A percentile compares a stretch with the other conserved stretches of the same genome.
Conservation (phyloP, 2,888 invertebrate genomes). For the Sisyra nigra region DNA sequence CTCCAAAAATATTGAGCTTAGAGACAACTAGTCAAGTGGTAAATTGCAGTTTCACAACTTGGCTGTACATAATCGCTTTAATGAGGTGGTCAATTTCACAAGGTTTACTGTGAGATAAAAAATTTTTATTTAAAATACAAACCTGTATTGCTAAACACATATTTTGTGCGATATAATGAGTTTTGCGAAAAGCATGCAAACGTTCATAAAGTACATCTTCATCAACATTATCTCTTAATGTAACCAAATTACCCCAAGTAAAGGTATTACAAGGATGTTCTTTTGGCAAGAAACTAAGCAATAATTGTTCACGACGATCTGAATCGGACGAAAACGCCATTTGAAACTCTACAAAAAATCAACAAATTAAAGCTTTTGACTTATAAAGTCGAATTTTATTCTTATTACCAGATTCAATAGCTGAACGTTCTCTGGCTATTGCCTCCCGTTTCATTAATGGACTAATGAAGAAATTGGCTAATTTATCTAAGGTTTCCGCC, state of each 20-base stretch:
- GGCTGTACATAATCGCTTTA: no score
- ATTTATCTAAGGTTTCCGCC: slow-evolving; percentile 60
- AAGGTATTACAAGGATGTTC: slow-evolving; percentile 66
- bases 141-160: slow-evolving; percentile 62
- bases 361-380: slow-evolving; percentile 4
- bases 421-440: slow-evolving; percentile 73
- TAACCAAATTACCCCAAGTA: slow-evolving; percentile 69
- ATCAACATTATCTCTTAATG: slow-evolving; percentile 47
- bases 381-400: not conserved
- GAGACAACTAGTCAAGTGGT: no score
- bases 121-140: not conserved
- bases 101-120: not conserved
- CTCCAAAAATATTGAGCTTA: no score
- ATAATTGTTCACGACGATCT: slow-evolving; percentile 58
- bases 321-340: slow-evolving; percentile 60
- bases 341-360: slow-evolving; percentile 50
- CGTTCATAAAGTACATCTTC: slow-evolving; percentile 50
- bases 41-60: no score
- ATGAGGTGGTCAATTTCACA: no score
- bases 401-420: slow-evolving; percentile 75
- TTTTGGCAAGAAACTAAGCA: slow-evolving; percentile 47
- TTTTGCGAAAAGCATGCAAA: slow-evolving; percentile 55
- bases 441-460: slow-evolving; percentile 74
- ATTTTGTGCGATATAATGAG: slow-evolving; percentile 72
- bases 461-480: slow-evolving; percentile 75